Base-by-base conservation (phyloP, 2,888 invertebrate species). In the Sesamia inferens region DNA sequence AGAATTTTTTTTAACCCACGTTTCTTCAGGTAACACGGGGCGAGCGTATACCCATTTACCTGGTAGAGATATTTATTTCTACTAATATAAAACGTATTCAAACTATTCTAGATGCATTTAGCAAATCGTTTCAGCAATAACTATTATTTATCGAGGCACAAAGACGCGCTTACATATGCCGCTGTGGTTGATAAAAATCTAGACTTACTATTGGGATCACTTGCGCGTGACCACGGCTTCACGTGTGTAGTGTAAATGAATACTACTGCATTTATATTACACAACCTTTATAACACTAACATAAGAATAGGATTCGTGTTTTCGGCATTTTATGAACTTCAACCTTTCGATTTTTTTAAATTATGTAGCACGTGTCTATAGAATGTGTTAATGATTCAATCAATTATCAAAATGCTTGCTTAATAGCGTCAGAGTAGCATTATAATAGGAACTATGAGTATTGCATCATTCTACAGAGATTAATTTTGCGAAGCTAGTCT, bases 161-260 rank as follows among this genome's bases (percentile, higher is more conserved):
- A 69, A 24, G 68, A 74, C 55, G 42, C 55, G 31, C 54, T 58
- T 78, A 68, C 16, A 65, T 62, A 65, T 55, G 47, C 59, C 61
- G 22, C 16, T 63, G 71, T 68, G 16, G 7, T 59, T 79, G 76
- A 83, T 83, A 73, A 71, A 75, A 76, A 84, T 85, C 78, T 74
- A 85, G 76, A 65, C 57, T 84, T 76, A 78, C 84, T 83, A 68
- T 77, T 81, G 68, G 54, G 44, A 77, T 84, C 74, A 84, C 55
- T 76, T 81, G 82, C 75, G 83, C 81, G 85, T 83, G 78, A 83
- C 81, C 65, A 66, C 71, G 57, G 39, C 19, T 64, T 39, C 65
- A 61, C 72, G 68, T 74, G 66, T 68, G 72, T 48, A 19, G 42
- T 81, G 42, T 74, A 44, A 70, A 66, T 78, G 47, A 73, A 67